These are phyloP conservation scores for Elmis aenea DNA, from an alignment of 2,888 invertebrate genomes.

Conservation along the genomic window DNA sequence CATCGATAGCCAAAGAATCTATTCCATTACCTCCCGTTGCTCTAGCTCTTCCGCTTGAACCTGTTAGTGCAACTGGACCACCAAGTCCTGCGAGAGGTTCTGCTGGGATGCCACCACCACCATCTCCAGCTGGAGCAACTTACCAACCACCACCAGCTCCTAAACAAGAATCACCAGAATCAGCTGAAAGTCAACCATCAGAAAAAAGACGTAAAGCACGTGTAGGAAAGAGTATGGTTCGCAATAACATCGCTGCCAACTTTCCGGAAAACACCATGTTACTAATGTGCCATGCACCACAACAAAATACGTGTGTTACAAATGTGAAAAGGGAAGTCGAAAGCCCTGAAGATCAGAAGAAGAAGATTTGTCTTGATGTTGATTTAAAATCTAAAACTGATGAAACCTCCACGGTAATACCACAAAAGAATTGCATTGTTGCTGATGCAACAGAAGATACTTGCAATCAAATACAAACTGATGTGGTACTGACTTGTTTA, in stretches of 20 bases:
- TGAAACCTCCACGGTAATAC: background rate
- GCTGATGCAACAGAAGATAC: slow-evolving; percentile 1
- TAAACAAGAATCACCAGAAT: slow-evolving; percentile 33
- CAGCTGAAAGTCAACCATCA: slow-evolving; percentile 27
- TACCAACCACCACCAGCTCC: slow-evolving; percentile 42
- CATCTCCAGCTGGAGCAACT: slow-evolving; percentile 50
- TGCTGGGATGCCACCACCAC: slow-evolving; percentile 60
- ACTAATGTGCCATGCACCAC: slow-evolving; percentile 45
- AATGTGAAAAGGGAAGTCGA: slow-evolving; percentile 45
- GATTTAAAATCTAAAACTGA: background rate
- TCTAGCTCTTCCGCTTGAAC: slow-evolving; percentile 49
- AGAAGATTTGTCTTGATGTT: background rate
- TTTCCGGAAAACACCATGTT: slow-evolving; percentile 50
- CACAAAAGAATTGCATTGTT: slow-evolving; percentile 2
- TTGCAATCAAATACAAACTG: slow-evolving; percentile 6
- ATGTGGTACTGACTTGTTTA: slow-evolving; percentile 4
- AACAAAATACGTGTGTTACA: slow-evolving; percentile 28
- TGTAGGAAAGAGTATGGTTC: slow-evolving; percentile 63
- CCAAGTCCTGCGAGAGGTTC: slow-evolving; percentile 67
- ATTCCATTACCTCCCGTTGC: slow-evolving; percentile 48
- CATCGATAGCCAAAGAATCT: slow-evolving; percentile 43
- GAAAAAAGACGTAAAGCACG: slow-evolving; percentile 51
- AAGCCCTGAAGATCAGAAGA: slow-evolving; percentile 40
- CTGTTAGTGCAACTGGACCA: slow-evolving; percentile 53
- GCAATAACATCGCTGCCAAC: slow-evolving; percentile 56